Evolutionary conservation across 2,113 vertebrate genomes (phyloP).

Genomic region (Spea bombifrons): DNA sequence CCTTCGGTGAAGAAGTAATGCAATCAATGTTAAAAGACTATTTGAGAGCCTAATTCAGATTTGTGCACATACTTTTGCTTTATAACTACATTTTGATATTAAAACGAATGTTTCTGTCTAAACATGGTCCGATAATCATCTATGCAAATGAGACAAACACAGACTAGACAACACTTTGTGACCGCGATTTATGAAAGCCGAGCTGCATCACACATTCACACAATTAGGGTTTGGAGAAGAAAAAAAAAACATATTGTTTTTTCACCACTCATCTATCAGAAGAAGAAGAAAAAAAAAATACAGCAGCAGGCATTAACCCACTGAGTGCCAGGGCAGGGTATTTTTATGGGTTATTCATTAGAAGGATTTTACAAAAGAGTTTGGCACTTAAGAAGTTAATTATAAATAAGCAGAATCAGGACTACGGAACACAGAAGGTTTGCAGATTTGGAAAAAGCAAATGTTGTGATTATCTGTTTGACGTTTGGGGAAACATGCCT

Average conservation of each 20-base stretch:
- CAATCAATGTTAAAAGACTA: neutral
- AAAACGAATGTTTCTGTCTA: constrained; percentile 13
- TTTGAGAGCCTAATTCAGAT: neutral
- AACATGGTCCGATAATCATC: constrained; percentile 22
- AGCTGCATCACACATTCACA: constrained; percentile 12
- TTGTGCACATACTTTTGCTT: constrained; percentile 50
- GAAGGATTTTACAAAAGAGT: too few species aligned
- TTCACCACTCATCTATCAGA: neutral
- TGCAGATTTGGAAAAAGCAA: too few species aligned
- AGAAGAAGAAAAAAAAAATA: neutral
- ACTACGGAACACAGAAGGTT: too few species aligned
- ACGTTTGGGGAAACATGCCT: too few species aligned
- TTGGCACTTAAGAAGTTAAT: too few species aligned
- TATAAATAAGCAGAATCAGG: too few species aligned
- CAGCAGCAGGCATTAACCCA: neutral
- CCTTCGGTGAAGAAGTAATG: neutral
- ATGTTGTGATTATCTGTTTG: too few species aligned
- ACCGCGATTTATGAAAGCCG: neutral
- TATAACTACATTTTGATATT: constrained; percentile 20
- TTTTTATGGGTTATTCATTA: too few species aligned
- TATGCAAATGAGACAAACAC: constrained; percentile 13
- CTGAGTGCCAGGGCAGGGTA: neutral
- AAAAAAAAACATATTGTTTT: constrained; percentile 14
- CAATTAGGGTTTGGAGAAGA: neutral
- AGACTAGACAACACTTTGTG: constrained; percentile 8